Evolutionary conservation across 2,797 vertebrate species (phyloP), one percentile per base, ranked within the genome.

Genomic region (Anabacerthia variegaticeps): DNA sequence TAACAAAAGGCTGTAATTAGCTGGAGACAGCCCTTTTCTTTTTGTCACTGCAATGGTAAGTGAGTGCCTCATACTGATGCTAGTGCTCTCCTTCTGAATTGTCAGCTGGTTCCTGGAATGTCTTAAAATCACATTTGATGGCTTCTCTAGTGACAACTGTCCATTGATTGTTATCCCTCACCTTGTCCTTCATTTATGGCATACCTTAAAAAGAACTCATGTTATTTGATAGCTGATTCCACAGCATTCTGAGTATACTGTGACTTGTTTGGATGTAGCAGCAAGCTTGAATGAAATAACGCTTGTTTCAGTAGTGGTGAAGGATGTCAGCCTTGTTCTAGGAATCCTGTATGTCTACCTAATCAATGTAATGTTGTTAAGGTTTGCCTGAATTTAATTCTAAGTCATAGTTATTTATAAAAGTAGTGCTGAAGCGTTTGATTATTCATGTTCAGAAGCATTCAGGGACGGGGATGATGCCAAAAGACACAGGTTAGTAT

Each of bases 121-220:
- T 58, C 62, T 66, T 84, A 46, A 66, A 74, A 68, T 72, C 22
- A 28, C 54, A 32, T 59, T 73, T 68, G 54, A 58, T 91, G 48
- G 30, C 67, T 92, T 90, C 39, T 55, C 23, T 44, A 51, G 63
- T 65, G 55, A 73, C 51, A 62, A 21, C 36, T 78, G 46, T 72
- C 49, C 46, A 75, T 73, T 55, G 52, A 36, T 58, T 43, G 58
- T 74, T 88, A 41, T 10, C 48, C 55, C 24, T 80, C 37, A 61
- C 73, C 66, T 90, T 84, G 71, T 77, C 30, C 54, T 87, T 92
- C 37, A 52, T 84, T 78, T 79, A 82, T 43, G 48, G 26, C 43
- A 26, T 37, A 23, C 19, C 17, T 85, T 80, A 32, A 32, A 89
- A 85, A 77, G 22, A 63, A 6, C 15, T 85, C 6, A 1, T 20